Conservation (phyloP, 1,140 invertebrate genomes). For the Drosophila elegans region DNA sequence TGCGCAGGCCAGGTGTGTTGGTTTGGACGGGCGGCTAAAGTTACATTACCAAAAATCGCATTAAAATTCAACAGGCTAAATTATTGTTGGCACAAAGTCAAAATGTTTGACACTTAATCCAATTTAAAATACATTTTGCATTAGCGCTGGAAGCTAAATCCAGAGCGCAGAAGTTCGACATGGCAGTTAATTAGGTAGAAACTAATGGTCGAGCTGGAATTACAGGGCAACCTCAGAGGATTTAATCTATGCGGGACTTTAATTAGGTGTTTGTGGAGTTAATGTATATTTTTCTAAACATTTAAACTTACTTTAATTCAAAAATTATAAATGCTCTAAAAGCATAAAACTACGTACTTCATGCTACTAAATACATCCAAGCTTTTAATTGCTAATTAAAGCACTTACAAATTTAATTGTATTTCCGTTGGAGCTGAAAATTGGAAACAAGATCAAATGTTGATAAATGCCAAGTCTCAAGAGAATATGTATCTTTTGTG, state of each 20-base stretch:
- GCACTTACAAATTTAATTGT: too few species aligned
- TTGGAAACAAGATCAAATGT: too few species aligned
- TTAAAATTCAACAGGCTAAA: conserved; percentile 73
- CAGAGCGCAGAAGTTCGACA: conserved; percentile 17
- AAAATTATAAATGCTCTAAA: too few species aligned
- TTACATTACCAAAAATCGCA: conserved; percentile 74
- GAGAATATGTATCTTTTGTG: too few species aligned
- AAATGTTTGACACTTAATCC: conserved; percentile 80
- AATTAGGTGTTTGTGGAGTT: conserved; percentile 1
- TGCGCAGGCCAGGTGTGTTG: conserved; percentile 32
- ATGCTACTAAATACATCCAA: too few species aligned
- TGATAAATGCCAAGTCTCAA: too few species aligned
- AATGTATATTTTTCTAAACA: background rate
- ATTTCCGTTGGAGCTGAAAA: too few species aligned
- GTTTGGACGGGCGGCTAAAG: conserved; percentile 27
- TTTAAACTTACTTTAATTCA: too few species aligned
- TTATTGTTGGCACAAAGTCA: conserved; percentile 75
- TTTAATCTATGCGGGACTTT: conserved; percentile 13
- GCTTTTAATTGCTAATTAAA: too few species aligned
- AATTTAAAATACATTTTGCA: conserved; percentile 78
- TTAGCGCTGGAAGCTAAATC: conserved; percentile 54
- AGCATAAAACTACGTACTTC: too few species aligned
- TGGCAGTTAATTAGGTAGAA: conserved; percentile 41
- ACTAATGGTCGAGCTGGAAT: conserved; percentile 14
- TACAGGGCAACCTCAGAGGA: conserved; percentile 15